Conservation (phyloP, 2,888 invertebrate species). For the Bembecia ichneumoniformis region DNA sequence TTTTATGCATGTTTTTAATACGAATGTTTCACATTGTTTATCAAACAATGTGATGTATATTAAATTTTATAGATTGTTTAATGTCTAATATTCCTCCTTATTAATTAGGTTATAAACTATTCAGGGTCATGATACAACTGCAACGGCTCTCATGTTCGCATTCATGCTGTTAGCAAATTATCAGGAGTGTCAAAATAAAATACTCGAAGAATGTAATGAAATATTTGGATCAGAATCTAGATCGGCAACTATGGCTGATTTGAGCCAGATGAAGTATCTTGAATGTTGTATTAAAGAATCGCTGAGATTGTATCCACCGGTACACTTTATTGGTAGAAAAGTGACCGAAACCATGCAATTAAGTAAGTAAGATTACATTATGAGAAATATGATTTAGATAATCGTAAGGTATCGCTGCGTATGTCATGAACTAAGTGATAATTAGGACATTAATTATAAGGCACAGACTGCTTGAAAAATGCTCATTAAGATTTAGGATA, state of each 20-base stretch:
- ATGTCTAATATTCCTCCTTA: not conserved
- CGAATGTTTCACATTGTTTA: too few relatives aligned
- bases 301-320: conserved; percentile 72
- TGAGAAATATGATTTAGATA: too few relatives aligned
- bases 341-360: conserved; percentile 64
- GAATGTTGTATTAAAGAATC: conserved; percentile 77
- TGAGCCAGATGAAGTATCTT: conserved; percentile 72
- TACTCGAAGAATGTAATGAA: conserved; percentile 57
- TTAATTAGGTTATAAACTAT: conserved; percentile 4
- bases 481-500: too few relatives aligned
- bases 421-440: too few relatives aligned
- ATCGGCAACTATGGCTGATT: conserved; percentile 57
- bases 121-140: conserved; percentile 69
- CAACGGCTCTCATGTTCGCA: conserved; percentile 46
- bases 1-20: too few relatives aligned
- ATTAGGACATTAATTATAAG: too few relatives aligned
- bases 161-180: conserved; percentile 59
- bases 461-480: too few relatives aligned
- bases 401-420: too few relatives aligned
- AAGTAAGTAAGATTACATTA: conserved; percentile 33
- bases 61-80: too few relatives aligned
- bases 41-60: too few relatives aligned
- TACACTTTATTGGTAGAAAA: conserved; percentile 69
- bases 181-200: conserved; percentile 35
- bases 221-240: conserved; percentile 54